These are phyloP conservation scores for Arctia plantaginis DNA, from an alignment of 2,888 invertebrate genomes.

Conservation along the genomic window DNA sequence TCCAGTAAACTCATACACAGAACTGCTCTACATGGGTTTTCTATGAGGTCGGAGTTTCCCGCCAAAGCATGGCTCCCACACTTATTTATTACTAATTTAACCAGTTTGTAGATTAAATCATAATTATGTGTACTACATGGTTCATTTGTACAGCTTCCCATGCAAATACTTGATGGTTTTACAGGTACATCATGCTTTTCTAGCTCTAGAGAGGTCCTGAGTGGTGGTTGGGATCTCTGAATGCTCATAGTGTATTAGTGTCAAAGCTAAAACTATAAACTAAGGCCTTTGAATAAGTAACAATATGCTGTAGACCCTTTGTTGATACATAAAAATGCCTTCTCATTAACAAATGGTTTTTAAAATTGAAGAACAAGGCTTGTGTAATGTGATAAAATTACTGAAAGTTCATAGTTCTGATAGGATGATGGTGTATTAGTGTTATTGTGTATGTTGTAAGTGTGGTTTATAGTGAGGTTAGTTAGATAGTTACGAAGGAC, in stretches of 20 bases:
- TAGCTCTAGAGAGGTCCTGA: too few species aligned
- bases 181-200: not conserved
- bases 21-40: too few species aligned
- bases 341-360: constrained; percentile 1
- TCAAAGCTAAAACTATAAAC: not conserved
- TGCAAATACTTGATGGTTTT: constrained; percentile 11
- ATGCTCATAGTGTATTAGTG: not conserved
- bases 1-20: too few species aligned
- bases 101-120: not conserved
- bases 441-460: constrained; percentile 9
- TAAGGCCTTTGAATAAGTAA: not conserved
- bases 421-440: not conserved
- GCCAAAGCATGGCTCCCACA: too few species aligned
- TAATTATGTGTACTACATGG: not conserved
- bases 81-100: not conserved
- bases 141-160: constrained; percentile 1
- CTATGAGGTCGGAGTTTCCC: too few species aligned
- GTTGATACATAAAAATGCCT: not conserved
- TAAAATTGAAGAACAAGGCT: not conserved
- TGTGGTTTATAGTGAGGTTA: constrained; percentile 6
- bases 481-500: constrained; percentile 7
- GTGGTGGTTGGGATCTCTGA: too few species aligned
- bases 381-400: constrained; percentile 8
- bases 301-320: not conserved
- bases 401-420: not conserved